phyloP scores from a whole-genome alignment of 2,888 invertebrate genomes.

The Hirtodrosophila histrioides region DNA sequence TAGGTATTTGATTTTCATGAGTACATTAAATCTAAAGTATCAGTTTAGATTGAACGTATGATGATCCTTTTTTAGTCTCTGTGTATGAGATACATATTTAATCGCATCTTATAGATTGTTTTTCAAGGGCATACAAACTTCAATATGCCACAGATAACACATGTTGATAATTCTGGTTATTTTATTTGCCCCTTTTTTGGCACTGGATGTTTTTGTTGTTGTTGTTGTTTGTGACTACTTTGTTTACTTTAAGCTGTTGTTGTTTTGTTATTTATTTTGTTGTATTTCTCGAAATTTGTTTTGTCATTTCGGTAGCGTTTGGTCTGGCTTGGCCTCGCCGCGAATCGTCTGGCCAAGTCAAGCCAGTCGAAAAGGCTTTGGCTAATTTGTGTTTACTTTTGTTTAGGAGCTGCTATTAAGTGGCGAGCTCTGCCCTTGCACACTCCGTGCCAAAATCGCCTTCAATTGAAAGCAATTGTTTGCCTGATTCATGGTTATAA shows the following conservation, averaged over 20 bases:
- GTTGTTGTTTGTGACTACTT: constrained; percentile 21
- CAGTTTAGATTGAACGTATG: too few species aligned
- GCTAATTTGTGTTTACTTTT: constrained; percentile 60
- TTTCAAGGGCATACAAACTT: constrained; percentile 37
- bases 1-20: too few species aligned
- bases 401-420: constrained; percentile 20
- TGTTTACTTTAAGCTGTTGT: constrained; percentile 35
- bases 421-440: constrained; percentile 32
- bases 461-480: constrained; percentile 66
- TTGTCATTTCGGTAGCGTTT: constrained; percentile 68
- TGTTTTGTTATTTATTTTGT: constrained; percentile 30
- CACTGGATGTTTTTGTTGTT: constrained; percentile 51
- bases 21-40: too few species aligned
- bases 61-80: too few species aligned
- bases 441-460: constrained; percentile 39
- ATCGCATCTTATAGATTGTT: neutral
- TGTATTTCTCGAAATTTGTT: constrained; percentile 38
- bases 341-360: neutral
- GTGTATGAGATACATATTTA: neutral
- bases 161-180: constrained; percentile 52
- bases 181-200: constrained; percentile 35
- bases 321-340: constrained; percentile 42
- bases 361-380: constrained; percentile 44
- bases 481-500: constrained; percentile 65
- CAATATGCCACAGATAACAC: constrained; percentile 45